Evolutionary conservation across 2,113 vertebrate species (phyloP), one percentile per base, ranked within the genome.

Genomic region (Opisthocomus hoazin): DNA sequence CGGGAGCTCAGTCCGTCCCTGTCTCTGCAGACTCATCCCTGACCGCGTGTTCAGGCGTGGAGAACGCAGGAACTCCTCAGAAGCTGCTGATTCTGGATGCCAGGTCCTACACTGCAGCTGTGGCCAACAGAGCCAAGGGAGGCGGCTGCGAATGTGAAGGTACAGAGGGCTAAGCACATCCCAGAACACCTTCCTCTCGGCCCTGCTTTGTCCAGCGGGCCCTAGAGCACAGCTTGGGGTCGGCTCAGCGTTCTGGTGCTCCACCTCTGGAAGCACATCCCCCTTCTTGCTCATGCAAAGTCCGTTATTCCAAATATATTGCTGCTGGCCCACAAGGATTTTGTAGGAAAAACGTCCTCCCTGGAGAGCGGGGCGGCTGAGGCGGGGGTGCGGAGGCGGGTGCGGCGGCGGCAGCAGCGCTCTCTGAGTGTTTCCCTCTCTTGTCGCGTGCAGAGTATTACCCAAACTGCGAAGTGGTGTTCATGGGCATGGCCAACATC

Each of bases 401-500:
- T 51, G 23, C 65, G 78, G 46, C 34, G 11, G 43, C 4, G 37
- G 58, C 37, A 66, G 45, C 50, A 56, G 76, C 74, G 24, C 8
- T 74, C 48, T 30, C 83, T 93, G 29, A 95, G 12, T 9, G 30
- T 57, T 79, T 23, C 60, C 32, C 8, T 51, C 77, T 86, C 39
- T n/a, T 89, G 9, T 2, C 85, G 26, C 39, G 15, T 90, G 36
- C 85, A 99, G 99, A 99, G 96, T 99, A 99, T 97, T 99, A 99
- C 91, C 99, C 99, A 5, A 99, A 99, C 98, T 99, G 99, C 65
- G 99, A 99, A 97, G 99, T 99, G 0, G 98, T 99, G 92, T 99
- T 99, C 96, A 99, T 99, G 99, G 99, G 99, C 87, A 99, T 99
- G 99, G 99, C 99, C 89, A 99, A 99, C 97, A 99, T 99, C 97